A percentile compares a stretch with the other conserved stretches of the same genome.
phyloP scores from a whole-genome alignment of 2,113 vertebrate species.

The Scopus umbretta region DNA sequence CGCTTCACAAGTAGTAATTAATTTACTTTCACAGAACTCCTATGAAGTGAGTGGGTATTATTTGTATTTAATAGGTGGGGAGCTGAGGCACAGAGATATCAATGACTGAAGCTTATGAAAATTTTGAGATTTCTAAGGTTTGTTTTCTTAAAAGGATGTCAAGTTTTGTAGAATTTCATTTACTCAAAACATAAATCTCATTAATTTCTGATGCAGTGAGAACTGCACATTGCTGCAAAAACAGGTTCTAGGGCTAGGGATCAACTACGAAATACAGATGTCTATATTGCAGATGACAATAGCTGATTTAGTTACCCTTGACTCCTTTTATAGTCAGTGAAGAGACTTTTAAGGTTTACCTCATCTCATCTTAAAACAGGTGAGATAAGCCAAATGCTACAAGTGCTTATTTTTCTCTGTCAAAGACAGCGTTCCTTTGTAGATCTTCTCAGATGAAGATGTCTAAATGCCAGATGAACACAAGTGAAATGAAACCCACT shows the following conservation, averaged over 20 bases:
- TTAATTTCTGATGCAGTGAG: neutral
- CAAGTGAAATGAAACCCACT: neutral
- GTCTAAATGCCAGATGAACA: neutral
- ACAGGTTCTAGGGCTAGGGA: neutral
- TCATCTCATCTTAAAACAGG: neutral
- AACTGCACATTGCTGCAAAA: neutral
- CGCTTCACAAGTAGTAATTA: neutral
- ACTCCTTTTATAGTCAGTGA: neutral
- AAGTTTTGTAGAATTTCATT: neutral
- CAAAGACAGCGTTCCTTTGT: neutral
- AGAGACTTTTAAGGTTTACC: neutral
- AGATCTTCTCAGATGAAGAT: neutral
- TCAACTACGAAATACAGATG: neutral
- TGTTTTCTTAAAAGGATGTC: neutral
- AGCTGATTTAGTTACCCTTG: neutral
- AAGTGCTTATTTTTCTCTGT: neutral
- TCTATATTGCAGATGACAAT: neutral
- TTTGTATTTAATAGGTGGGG: neutral
- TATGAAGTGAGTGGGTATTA: neutral
- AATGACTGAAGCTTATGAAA: neutral
- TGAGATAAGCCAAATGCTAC: neutral
- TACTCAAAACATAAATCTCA: neutral
- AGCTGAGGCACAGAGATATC: neutral
- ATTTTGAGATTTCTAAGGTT: neutral
- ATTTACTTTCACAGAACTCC: neutral